Percentiles rank a stretch among this genome's conserved stretches.
Evolutionary conservation across 2,888 invertebrate species (phyloP).

Genomic region (Coenonympha glycerion): DNA sequence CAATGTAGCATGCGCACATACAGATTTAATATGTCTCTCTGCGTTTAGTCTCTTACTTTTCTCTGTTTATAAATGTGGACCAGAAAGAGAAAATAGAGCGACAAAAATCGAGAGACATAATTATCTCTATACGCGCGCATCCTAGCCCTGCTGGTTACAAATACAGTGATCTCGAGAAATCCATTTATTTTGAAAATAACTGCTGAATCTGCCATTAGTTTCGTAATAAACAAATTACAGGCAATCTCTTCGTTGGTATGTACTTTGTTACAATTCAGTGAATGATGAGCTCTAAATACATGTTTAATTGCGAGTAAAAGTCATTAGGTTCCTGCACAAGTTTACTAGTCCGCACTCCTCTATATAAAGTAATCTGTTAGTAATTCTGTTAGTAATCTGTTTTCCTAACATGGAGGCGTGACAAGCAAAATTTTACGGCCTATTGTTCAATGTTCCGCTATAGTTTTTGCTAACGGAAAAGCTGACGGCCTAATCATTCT

Average conservation of each 20-base stretch:
- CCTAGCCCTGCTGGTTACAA: no score
- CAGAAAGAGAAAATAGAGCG: no score
- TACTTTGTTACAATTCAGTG: slow-evolving; percentile 16
- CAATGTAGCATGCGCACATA: no score
- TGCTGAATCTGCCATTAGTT: background rate
- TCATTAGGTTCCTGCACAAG: slow-evolving; percentile 14
- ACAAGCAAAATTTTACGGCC: slow-evolving; percentile 30
- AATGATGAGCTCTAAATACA: slow-evolving; percentile 24
- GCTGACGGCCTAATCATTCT: background rate
- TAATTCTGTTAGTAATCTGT: no score
- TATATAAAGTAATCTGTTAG: no score
- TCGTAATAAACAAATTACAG: background rate
- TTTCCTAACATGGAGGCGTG: slow-evolving; percentile 11
- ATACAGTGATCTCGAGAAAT: no score
- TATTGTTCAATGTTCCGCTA: slow-evolving; percentile 32
- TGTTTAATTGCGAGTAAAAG: slow-evolving; percentile 26
- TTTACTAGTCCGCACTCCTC: slow-evolving; percentile 6
- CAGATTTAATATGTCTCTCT: no score
- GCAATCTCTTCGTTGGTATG: background rate
- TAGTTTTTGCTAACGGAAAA: slow-evolving; percentile 11
- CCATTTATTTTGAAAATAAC: no score
- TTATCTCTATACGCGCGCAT: no score
- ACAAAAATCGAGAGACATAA: no score
- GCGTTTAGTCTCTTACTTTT: no score
- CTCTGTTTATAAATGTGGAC: no score